phyloP scores from a whole-genome alignment of 2,888 invertebrate species.

The Tetrapedia diversipes region DNA sequence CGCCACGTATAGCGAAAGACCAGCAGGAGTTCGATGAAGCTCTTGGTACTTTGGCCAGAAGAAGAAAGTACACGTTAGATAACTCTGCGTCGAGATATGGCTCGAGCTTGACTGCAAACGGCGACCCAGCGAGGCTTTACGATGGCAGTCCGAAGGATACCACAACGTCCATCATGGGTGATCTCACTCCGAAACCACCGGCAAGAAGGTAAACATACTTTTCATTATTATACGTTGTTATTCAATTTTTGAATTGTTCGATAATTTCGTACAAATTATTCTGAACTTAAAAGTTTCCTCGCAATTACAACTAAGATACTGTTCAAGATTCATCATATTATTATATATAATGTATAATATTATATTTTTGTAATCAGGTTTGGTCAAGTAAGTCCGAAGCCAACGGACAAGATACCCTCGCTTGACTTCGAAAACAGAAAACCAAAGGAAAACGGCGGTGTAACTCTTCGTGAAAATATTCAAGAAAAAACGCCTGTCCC shows the following conservation, averaged over 20 bases:
- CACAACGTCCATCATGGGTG: conserved; percentile 74
- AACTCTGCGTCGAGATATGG: conserved; percentile 69
- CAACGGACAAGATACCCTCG: conserved; percentile 74
- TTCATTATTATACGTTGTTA: not conserved
- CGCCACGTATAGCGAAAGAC: conserved; percentile 71
- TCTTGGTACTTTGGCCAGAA: conserved; percentile 76
- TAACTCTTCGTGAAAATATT: conserved; percentile 59
- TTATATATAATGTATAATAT: too few species aligned
- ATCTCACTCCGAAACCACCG: conserved; percentile 79
- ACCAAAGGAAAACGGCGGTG: conserved; percentile 59
- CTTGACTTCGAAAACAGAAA: conserved; percentile 70
- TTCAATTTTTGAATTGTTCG: not conserved
- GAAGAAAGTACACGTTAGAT: conserved; percentile 78
- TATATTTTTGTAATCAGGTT: conserved; percentile 67
- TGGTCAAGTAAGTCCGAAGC: conserved; percentile 77
- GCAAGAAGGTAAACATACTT: conserved; percentile 71
- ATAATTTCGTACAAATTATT: not conserved
- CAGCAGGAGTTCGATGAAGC: conserved; percentile 80
- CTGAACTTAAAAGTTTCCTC: too few species aligned
- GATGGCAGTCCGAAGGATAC: conserved; percentile 76
- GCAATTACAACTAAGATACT: too few species aligned
- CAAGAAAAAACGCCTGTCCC: conserved; percentile 74
- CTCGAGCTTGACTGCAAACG: conserved; percentile 76
- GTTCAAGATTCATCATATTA: too few species aligned
- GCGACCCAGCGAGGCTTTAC: conserved; percentile 75